Percentiles rank a stretch among this genome's conserved stretches.
Evolutionary conservation across 2,888 invertebrate genomes (phyloP).

Genomic region (Caradrina clavipalpis): DNA sequence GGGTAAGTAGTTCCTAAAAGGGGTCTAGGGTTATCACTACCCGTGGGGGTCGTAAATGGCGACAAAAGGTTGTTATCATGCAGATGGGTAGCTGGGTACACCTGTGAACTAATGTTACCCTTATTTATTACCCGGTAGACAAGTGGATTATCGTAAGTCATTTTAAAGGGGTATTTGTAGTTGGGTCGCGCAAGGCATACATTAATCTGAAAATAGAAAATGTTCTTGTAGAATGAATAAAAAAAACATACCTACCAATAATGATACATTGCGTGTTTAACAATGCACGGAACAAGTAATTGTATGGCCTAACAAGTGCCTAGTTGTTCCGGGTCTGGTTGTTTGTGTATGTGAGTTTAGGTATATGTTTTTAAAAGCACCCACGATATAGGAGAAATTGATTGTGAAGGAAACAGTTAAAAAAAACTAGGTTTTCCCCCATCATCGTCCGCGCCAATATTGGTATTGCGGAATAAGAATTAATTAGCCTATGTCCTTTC

Average conservation of each 20-base stretch:
- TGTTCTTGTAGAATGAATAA: background rate
- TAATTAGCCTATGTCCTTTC: too few species aligned
- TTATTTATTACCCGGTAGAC: conserved; percentile 32
- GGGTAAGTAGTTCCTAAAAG: conserved; percentile 44
- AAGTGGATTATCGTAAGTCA: conserved; percentile 38
- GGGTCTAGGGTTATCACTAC: conserved; percentile 30
- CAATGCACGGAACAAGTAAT: too few species aligned
- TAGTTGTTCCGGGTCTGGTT: too few species aligned
- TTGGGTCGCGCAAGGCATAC: background rate
- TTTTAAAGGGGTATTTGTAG: conserved; percentile 18
- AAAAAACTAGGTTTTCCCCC: too few species aligned
- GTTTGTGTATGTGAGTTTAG: too few species aligned
- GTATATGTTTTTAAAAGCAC: too few species aligned
- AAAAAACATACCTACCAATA: background rate
- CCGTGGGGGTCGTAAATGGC: conserved; percentile 35
- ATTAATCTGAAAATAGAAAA: conserved; percentile 14
- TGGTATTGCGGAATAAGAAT: too few species aligned
- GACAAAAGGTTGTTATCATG: conserved; percentile 39
- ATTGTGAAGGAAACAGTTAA: too few species aligned
- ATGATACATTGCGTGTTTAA: background rate
- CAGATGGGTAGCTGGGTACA: conserved; percentile 32
- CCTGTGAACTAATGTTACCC: conserved; percentile 40
- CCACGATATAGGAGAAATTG: too few species aligned
- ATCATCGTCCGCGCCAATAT: too few species aligned
- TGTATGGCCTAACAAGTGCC: too few species aligned